Base-by-base conservation (phyloP, 2,797 vertebrate species). In the Neoniphon sammara region DNA sequence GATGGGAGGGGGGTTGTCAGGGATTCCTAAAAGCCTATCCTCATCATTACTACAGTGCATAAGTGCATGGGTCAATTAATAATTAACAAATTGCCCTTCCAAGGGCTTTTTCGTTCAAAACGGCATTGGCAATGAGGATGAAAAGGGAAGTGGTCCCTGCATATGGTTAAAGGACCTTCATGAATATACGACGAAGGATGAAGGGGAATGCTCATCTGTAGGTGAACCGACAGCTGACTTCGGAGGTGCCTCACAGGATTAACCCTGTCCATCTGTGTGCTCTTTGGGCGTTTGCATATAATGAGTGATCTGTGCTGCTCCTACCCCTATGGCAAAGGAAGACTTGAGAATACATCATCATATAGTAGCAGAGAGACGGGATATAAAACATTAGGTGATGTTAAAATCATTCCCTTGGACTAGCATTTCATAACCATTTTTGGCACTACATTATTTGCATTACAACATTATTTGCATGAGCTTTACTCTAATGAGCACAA, bases 1-100 rank as follows among this genome's bases (percentile, higher is more conserved):
- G 39, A 21, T 44, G 67, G 27, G 23, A 60, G 15, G 34, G 17
- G 39, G 2, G 39, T 65, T 49, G 47, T 31, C 23, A 34, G 61
- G 59, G 21, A 58, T 25, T 78, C 25, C 71, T 82, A 72, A 87
- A 88, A 86, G 69, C 74, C 54, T 60, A 44, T 73, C 53, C 70
- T 75, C 66, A 71, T 89, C 68, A 81, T 78, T 54, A 54, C 49
- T 73, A 58, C 71, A 75, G 72, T 66, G 70, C 70, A 81, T 71
- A 76, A 82, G 78, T 88, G 83, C 85, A 88, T 54, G 36, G 76
- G 72, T 75, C 77, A 84, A 82, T 91, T 88, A 90, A 88, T 89
- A 88, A 91, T 91, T 90, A 85, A 88, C 60, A 85, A 87, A 91
- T 83, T 84, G 74, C 58, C 73, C 70, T 76, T 86, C 70, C 49